A percentile compares a stretch with the other conserved stretches of the same genome.
These are phyloP conservation scores for Gymnoscopelus braueri DNA, from an alignment of 2,797 vertebrate species.

Conservation along the genomic window DNA sequence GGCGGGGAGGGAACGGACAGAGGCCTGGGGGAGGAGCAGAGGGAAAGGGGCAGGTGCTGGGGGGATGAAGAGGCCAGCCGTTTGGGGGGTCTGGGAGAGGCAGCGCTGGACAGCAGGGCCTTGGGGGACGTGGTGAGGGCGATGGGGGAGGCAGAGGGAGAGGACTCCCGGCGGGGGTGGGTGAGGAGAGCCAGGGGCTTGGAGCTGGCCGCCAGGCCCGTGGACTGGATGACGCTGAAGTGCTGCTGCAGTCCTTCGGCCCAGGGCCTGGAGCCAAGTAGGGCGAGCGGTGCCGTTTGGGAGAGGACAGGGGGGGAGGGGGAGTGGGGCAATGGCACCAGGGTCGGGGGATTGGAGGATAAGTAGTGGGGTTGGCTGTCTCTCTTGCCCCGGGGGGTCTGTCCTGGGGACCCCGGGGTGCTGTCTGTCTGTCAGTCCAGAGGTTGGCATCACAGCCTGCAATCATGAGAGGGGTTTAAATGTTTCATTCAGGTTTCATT, in stretches of 20 bases:
- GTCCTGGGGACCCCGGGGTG: constrained; percentile 59
- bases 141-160: constrained; percentile 89
- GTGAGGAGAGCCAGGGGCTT: constrained; percentile 92
- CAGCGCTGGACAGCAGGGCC: constrained; percentile 79
- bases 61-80: constrained; percentile 85
- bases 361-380: constrained; percentile 85
- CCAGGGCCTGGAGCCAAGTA: constrained; percentile 90
- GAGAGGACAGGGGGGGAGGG: constrained; percentile 89
- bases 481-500: too few species aligned
- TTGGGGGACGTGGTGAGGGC: constrained; percentile 81
- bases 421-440: constrained; percentile 86
- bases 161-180: constrained; percentile 88
- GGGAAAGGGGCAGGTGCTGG: constrained; percentile 84
- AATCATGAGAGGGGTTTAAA: too few species aligned
- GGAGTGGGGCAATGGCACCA: constrained; percentile 83
- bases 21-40: constrained; percentile 88
- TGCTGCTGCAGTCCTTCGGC: constrained; percentile 91
- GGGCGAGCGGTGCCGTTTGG: constrained; percentile 88
- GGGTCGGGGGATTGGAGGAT: constrained; percentile 85
- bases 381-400: constrained; percentile 84
- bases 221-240: constrained; percentile 98
- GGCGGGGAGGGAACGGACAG: constrained; percentile 92
- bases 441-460: constrained; percentile 86
- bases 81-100: constrained; percentile 86
- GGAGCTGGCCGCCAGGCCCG: constrained; percentile 89